Conservation (phyloP, 2,797 vertebrate genomes). For the Pogonophryne albipinna region DNA sequence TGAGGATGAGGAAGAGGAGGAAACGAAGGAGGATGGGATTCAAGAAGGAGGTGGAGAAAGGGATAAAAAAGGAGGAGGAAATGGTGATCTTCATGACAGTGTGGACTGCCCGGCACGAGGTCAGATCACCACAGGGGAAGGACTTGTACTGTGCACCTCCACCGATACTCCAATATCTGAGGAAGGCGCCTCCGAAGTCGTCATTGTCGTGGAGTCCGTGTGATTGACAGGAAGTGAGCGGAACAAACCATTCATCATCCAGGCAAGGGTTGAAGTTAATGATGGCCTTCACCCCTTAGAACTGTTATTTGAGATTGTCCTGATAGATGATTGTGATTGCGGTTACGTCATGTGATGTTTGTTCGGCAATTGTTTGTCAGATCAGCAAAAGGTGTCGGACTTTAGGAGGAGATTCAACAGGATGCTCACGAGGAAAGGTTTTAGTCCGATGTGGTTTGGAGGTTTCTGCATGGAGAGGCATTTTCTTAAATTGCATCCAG, state of each 20-base stretch:
- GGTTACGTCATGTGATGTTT: constrained; percentile 1
- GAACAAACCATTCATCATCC: constrained; percentile 3
- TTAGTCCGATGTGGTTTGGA: neutral
- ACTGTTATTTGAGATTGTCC: constrained; percentile 19
- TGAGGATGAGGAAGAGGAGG: constrained; percentile 78
- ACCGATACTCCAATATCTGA: constrained; percentile 54
- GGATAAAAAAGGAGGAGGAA: constrained; percentile 45
- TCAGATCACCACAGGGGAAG: constrained; percentile 64
- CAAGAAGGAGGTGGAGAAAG: constrained; percentile 55
- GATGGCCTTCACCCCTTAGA: neutral
- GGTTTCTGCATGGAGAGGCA: neutral
- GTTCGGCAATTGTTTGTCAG: constrained; percentile 12
- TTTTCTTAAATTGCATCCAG: neutral
- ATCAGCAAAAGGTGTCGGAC: constrained; percentile 4
- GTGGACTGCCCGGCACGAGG: constrained; percentile 80
- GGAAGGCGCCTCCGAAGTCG: constrained; percentile 57
- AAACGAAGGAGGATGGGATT: constrained; percentile 48
- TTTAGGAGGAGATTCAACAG: neutral
- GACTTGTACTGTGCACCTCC: constrained; percentile 66
- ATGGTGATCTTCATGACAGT: constrained; percentile 81
- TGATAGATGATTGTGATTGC: neutral
- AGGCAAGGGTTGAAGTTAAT: neutral
- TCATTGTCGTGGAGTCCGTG: constrained; percentile 82
- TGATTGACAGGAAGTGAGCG: constrained; percentile 50
- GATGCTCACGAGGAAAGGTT: constrained; percentile 2